Base-by-base conservation (phyloP, 92 coral and sea anemone genomes). In the Actinostola sp. region DNA sequence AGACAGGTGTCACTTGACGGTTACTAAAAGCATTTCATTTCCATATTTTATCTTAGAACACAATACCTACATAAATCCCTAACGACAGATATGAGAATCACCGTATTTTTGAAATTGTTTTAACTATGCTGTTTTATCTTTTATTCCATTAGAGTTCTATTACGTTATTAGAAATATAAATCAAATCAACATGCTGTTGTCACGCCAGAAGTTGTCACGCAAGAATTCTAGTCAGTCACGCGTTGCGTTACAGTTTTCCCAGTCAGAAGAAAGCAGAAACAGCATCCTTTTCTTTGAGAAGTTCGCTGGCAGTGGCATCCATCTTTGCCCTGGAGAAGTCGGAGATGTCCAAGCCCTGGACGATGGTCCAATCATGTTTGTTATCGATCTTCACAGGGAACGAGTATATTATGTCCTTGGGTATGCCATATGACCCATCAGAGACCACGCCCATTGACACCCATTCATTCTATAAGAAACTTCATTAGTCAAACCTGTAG, bases 371-470 rank as follows among this genome's bases (percentile, higher is more conserved):
- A 62, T 84, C 77, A 30, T 64, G 35, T 34, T 88, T 73, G 3
- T 29, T 16, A 13, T 32, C 66, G 28, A 79, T 88, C 7, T 51
- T 78, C 66, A 92, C 75, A 19, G 98, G 98, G 81, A 75, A 88
- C 1, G 98, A 94, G 73, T 91, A 94, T 32, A 94, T 90, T 23
- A 94, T 92, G 39, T 92, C 98, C 28, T 65, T 82, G n/a, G 94
- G 92, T 44, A 94, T 80, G 30, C 98, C 98, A 78, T 94, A 94
- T 0, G 91, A 72, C 19, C 98, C 98, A 65, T 91, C 95, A 0
- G 98, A 88, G 33, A 82, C 79, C 23, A 94, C 98, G 20, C 98
- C 98, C 98, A 94, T 94, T 58, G 97, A 91, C 61, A 92, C 95
- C 89, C 85, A 85, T 29, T 79, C 79, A 36, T 72, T 85, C 98